A percentile compares a stretch with the other conserved stretches of the same genome.
These are phyloP conservation scores for Calliopum simillimum DNA, from an alignment of 2,888 invertebrate species.

Conservation along the genomic window DNA sequence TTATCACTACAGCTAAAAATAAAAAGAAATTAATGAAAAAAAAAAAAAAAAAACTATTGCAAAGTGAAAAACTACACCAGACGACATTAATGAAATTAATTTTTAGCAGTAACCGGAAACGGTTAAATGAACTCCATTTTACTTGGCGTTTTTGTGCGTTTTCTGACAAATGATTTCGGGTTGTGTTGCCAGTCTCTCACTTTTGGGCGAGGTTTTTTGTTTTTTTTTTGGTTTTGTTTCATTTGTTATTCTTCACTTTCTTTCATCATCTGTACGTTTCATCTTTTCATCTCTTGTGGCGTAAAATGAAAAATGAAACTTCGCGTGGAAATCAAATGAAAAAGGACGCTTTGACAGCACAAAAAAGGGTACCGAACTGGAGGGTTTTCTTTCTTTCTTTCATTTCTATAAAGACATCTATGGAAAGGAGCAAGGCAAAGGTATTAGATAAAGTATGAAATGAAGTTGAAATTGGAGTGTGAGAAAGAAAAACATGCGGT, in stretches of 20 bases:
- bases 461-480: too few relatives aligned
- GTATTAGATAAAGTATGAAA: too few relatives aligned
- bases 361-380: constrained; percentile 13
- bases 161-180: constrained; percentile 3
- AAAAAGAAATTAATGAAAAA: too few relatives aligned
- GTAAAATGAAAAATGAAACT: constrained; percentile 17
- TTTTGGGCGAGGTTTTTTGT: neutral
- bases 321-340: neutral
- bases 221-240: neutral
- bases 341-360: constrained; percentile 2
- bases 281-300: neutral
- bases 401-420: too few relatives aligned
- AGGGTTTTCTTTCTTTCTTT: neutral
- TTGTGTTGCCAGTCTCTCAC: neutral
- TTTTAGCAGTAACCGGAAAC: constrained; percentile 30
- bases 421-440: too few relatives aligned
- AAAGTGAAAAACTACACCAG: constrained; percentile 9
- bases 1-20: too few relatives aligned
- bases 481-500: too few relatives aligned
- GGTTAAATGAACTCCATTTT: neutral
- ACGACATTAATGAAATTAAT: constrained; percentile 34
- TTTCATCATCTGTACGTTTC: neutral
- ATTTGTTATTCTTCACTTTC: neutral
- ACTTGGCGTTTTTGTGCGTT: neutral
- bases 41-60: too few relatives aligned